Conservation (phyloP, 1,140 invertebrate species). For the Eurosta solidaginis region DNA sequence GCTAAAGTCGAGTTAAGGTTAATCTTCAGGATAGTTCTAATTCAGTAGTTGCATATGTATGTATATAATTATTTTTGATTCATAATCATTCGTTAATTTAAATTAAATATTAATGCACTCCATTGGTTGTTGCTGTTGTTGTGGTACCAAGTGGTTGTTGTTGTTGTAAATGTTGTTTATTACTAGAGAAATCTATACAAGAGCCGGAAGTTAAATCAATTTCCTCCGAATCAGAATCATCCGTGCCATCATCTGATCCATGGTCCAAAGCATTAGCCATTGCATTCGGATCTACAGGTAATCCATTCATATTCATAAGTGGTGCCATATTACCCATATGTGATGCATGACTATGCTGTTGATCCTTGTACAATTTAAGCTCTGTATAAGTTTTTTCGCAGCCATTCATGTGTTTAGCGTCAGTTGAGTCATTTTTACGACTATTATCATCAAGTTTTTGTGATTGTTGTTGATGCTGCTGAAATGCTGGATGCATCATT, state of each 20-base stretch:
- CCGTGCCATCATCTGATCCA: constrained; percentile 39
- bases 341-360: constrained; percentile 27
- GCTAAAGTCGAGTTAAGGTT: no score
- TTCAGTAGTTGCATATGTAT: background rate
- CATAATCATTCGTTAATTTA: background rate
- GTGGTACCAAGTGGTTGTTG: background rate
- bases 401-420: constrained; percentile 32
- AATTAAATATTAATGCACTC: constrained; percentile 20
- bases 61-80: constrained; percentile 10
- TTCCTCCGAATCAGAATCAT: constrained; percentile 58
- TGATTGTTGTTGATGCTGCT: constrained; percentile 40
- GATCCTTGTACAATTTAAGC: constrained; percentile 57
- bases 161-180: constrained; percentile 38
- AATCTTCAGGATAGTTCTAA: no score
- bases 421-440: background rate
- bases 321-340: constrained; percentile 18
- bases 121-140: constrained; percentile 28
- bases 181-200: constrained; percentile 59
- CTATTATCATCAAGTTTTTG: background rate
- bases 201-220: constrained; percentile 57
- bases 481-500: constrained; percentile 59
- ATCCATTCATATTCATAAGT: constrained; percentile 33
- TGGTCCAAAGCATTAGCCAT: constrained; percentile 41
- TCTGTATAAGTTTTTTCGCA: constrained; percentile 57
- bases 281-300: constrained; percentile 34